Evolutionary conservation across 2,888 invertebrate species (phyloP).

Genomic region (Oscheius myriophilus): DNA sequence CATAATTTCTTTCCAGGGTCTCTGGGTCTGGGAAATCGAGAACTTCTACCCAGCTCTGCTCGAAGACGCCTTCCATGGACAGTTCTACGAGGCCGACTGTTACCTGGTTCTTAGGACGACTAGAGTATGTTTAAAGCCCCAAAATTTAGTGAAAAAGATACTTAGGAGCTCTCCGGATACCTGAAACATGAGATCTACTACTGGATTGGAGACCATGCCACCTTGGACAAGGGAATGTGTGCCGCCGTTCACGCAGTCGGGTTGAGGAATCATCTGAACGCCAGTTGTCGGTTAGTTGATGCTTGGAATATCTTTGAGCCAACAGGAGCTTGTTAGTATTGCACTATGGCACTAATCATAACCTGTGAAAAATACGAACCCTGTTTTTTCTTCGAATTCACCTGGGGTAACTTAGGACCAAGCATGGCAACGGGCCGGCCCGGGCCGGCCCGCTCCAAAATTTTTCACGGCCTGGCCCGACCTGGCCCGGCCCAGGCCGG

Average conservation of each 20-base stretch:
- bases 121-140: too few relatives aligned
- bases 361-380: neutral
- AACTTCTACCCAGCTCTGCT: slow-evolving; percentile 96
- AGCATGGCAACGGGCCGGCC: too few relatives aligned
- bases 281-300: slow-evolving; percentile 74
- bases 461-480: too few relatives aligned
- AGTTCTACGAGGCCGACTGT: slow-evolving; percentile 95
- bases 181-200: slow-evolving; percentile 95
- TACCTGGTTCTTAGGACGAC: slow-evolving; percentile 81
- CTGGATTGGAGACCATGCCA: slow-evolving; percentile 90
- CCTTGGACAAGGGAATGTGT: slow-evolving; percentile 91
- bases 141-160: slow-evolving; percentile 22
- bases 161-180: slow-evolving; percentile 76
- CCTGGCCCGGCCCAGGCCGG: too few relatives aligned
- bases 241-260: slow-evolving; percentile 99
- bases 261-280: slow-evolving; percentile 91
- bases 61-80: slow-evolving; percentile 85
- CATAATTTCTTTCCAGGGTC: slow-evolving; percentile 74
- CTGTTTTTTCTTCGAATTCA: too few relatives aligned
- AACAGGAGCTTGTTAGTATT: too few relatives aligned
- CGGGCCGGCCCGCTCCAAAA: too few relatives aligned
- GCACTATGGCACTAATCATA: too few relatives aligned
- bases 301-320: too few relatives aligned
- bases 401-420: too few relatives aligned
- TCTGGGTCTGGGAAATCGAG: slow-evolving; percentile 98